Percentiles rank a stretch among this genome's conserved stretches.
phyloP scores from a whole-genome alignment of 1,140 invertebrate species.

The Bombus superbus region DNA sequence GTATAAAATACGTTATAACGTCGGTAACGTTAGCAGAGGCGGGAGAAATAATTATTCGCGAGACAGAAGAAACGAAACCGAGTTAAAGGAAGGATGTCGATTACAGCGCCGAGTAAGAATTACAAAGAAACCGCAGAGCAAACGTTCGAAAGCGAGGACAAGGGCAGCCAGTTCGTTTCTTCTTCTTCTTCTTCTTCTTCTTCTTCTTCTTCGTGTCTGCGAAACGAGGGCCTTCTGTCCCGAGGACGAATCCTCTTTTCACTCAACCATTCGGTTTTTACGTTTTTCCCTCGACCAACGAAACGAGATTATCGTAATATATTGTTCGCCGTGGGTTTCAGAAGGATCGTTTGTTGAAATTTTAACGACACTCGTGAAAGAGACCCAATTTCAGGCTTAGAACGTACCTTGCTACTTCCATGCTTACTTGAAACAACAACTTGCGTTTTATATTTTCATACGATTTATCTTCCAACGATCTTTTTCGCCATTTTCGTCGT shows the following conservation, averaged over 20 bases:
- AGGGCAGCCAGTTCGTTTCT: constrained; percentile 45
- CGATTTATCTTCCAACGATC: not conserved
- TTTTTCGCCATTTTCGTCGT: not conserved
- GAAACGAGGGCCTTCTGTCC: constrained; percentile 32
- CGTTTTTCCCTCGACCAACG: not conserved
- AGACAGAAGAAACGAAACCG: not conserved
- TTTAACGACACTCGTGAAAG: not conserved
- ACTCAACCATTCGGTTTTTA: not conserved
- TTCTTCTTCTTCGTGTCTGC: not conserved
- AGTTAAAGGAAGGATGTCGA: not conserved
- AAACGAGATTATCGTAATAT: not conserved
- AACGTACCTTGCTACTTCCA: not conserved
- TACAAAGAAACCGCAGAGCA: not conserved
- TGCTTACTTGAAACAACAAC: not conserved
- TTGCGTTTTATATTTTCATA: not conserved
- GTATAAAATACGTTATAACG: not conserved
- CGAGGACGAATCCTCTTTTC: constrained; percentile 34
- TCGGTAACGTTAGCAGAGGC: not conserved
- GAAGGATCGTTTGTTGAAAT: not conserved
- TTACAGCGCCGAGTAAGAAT: not conserved
- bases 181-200: constrained; percentile 2
- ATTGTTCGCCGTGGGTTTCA: not conserved
- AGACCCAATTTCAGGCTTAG: not conserved
- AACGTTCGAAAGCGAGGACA: constrained; percentile 37
- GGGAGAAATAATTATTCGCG: not conserved